Conservation (phyloP, 1,140 invertebrate species). For the Anthonomus grandis region DNA sequence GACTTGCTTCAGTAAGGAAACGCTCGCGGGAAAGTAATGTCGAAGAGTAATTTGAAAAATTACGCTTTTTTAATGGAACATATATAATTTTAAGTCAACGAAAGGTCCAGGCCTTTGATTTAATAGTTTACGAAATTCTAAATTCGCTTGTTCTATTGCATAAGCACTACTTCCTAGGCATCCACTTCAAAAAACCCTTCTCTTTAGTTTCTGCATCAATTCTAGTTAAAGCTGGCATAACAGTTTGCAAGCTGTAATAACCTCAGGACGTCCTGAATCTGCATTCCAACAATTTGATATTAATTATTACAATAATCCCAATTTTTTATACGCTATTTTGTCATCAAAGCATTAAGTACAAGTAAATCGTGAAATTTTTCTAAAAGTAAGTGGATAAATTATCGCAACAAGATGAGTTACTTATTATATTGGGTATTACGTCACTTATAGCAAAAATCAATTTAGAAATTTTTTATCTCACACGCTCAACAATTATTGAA, state of each 20-base stretch:
- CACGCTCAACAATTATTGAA: no score
- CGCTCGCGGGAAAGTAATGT: no score
- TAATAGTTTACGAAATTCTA: not conserved
- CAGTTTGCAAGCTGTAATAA: constrained; percentile 45
- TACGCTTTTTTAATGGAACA: no score
- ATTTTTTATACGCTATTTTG: constrained; percentile 58
- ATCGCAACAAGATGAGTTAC: no score
- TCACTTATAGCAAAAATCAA: no score
- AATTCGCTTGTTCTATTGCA: constrained; percentile 32
- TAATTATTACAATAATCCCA: constrained; percentile 62
- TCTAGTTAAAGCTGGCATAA: constrained; percentile 48
- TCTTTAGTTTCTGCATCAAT: constrained; percentile 37
- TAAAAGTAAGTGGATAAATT: constrained; percentile 55
- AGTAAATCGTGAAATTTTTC: constrained; percentile 37
- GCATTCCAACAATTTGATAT: constrained; percentile 57
- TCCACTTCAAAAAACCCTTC: constrained; percentile 35
- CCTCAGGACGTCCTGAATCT: constrained; percentile 53
- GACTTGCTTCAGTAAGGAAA: no score
- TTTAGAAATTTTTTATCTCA: no score
- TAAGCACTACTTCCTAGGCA: constrained; percentile 27
- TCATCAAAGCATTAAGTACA: constrained; percentile 32
- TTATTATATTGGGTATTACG: no score
- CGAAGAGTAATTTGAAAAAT: no score
- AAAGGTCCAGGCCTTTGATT: not conserved
- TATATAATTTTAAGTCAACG: no score